A percentile compares a stretch with the other conserved stretches of the same genome.
Conservation (phyloP, 1,140 invertebrate species). For the Brachionus asplanchnoidis region DNA sequence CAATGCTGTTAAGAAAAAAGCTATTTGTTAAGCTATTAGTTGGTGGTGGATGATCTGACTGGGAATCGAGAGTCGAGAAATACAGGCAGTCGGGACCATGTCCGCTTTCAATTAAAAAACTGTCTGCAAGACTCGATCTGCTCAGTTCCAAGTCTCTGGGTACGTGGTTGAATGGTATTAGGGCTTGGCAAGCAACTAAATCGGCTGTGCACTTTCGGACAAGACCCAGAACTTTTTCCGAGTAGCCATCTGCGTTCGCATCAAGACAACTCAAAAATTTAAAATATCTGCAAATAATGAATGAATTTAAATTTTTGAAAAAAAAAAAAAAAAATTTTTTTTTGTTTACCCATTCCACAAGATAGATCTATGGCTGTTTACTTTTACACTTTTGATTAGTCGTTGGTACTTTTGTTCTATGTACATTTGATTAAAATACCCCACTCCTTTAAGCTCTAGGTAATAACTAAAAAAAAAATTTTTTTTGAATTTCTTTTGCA, state of each 20-base stretch:
- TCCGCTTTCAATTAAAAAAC: slow-evolving; percentile 5
- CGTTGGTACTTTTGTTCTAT: neutral
- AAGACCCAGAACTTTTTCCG: neutral
- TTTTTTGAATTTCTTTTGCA: neutral
- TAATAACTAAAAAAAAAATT: slow-evolving; percentile 26
- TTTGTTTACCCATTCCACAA: slow-evolving; percentile 12
- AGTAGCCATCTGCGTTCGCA: neutral
- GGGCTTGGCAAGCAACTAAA: neutral
- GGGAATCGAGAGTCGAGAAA: neutral
- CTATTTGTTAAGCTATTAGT: neutral
- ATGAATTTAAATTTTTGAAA: neutral
- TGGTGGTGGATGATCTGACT: neutral
- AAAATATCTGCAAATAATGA: neutral
- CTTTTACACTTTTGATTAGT: neutral
- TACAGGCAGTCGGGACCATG: neutral
- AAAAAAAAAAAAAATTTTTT: no score
- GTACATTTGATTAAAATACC: neutral
- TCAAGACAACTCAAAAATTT: neutral
- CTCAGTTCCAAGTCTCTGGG: neutral
- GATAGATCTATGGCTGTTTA: neutral
- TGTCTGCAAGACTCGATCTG: neutral
- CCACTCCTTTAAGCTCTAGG: neutral
- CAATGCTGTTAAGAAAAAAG: neutral
- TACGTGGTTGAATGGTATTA: slow-evolving; percentile 17
- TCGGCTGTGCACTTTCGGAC: neutral